Evolutionary conservation across 1,140 invertebrate genomes (phyloP), one percentile per base, ranked within the genome.

Genomic region (Ceratina calcarata): DNA sequence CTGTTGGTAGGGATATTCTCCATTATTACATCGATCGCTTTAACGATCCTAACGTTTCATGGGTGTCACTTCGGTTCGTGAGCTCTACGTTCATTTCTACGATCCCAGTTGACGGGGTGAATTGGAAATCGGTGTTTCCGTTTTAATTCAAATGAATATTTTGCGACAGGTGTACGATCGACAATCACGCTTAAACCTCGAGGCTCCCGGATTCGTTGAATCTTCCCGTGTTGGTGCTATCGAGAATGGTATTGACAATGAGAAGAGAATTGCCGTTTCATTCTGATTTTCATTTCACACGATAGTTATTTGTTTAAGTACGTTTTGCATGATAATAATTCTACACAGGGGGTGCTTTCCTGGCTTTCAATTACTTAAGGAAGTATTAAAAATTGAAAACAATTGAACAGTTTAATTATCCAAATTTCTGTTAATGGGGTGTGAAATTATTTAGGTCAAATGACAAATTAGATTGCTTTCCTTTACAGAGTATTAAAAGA

Each of bases 161-260:
- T 70, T 73, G 53, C 69, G 32, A 80, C 53, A 60, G 70, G 58
- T 80, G 83, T 88, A 88, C 88, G 79, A 89, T 89, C 85, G 90
- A 92, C 91, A 92, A 92, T 92, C 91, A 89, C 78, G 88, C 87
- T 91, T 89, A 80, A 84, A 87, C 89, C 88, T 88, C 90, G 83
- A 89, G 86, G 61, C 69, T 73, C 65, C 77, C 77, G 68, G 27
- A 69, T 45, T 79, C 69, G 70, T 73, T 73, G 32, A 66, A 64
- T 73, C 61, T n/a, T 79, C 73, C 77, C 70, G 73, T 66, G 69
- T 78, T 78, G 49, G 68, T 78, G 69, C 61, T 72, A 32, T 65
- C 16, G 13, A n/a, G 53, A 78, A 61, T 65, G 15, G 60, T 64
- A 72, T 78, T 27, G 51, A 32, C 68, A 78, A 32, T 65, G 51